Conservation (phyloP, 2,797 vertebrate species). For the Coccyzus lansbergi region DNA sequence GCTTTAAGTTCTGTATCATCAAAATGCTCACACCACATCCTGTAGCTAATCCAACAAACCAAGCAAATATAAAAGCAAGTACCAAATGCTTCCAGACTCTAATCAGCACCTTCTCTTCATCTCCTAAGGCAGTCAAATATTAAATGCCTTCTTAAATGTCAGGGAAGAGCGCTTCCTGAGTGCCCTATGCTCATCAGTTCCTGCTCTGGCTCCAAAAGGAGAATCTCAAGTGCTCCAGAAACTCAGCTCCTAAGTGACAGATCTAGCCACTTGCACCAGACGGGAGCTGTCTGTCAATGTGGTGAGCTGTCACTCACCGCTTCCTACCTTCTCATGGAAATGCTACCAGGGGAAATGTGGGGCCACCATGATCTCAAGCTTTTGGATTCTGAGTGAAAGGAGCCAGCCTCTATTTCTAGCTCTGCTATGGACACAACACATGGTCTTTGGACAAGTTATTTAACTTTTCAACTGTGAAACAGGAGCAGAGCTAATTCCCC, state of each 20-base stretch:
- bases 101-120: conserved; percentile 69
- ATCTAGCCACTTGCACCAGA: conserved; percentile 56
- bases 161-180: conserved; percentile 65
- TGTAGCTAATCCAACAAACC: conserved; percentile 71
- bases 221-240: conserved; percentile 67
- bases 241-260: conserved; percentile 59
- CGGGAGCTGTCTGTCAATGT: conserved; percentile 45
- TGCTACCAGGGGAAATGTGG: neutral
- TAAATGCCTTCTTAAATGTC: conserved; percentile 69
- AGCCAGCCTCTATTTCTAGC: conserved; percentile 45
- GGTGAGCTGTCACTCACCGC: conserved; percentile 39
- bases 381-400: conserved; percentile 17
- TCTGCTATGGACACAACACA: neutral
- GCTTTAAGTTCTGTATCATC: conserved; percentile 70
- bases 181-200: conserved; percentile 17
- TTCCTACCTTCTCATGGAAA: conserved; percentile 23
- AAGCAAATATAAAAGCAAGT: conserved; percentile 73
- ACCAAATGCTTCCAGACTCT: conserved; percentile 64
- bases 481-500: conserved; percentile 6
- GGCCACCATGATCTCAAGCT: conserved; percentile 39
- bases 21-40: conserved; percentile 60
- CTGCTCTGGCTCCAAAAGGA: conserved; percentile 53
- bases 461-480: conserved; percentile 23
- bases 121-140: conserved; percentile 57
- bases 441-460: neutral